Base-by-base conservation (phyloP, 2,888 invertebrate species). In the Protula sp. region DNA sequence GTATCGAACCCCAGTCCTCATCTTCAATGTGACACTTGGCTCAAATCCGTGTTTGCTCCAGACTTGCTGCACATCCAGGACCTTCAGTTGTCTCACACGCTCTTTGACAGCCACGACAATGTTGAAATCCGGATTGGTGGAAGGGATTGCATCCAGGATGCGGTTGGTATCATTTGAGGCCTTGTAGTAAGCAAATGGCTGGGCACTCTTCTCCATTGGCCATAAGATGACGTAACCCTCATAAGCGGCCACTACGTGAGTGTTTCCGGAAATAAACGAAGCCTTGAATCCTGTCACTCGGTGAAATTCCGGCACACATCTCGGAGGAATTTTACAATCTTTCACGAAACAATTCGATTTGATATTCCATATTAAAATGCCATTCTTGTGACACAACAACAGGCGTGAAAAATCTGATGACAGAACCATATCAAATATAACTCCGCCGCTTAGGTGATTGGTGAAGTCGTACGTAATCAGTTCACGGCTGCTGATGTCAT, bases 161-260 rank as follows among this genome's bases (percentile, higher is more conserved):
- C 24, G 27, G 4, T 4, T 1, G 30, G 38, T 24, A 30, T 24
- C 9, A 54, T 54, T 24, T 30, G 30, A n/a, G 52, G 22, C 2
- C 47, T 27, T 3, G 47, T 47, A 1, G 47, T 30, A 9, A 48
- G 54, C 3, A 28, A 26, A 5, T 30, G 29, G 9, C 19, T 22
- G 14, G 38, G 47, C 26, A 27, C 22, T 14, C 47, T 9, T 3
- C 31, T 28, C 29, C 28, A 30, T 26, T n/a, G n/a, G n/a, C 58
- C 58, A 58, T 5, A 54, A 22, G 30, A 58, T 54, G 28, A 58
- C 30, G 26, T 54, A 47, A 9, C 19, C 22, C n/a, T 58, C 58
- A 58, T 58, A 58, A 3, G 54, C 47, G 30, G 31, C 30, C 14
- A 58, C n/a, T 1, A 58, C 27, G 2, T 53, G 48, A 1, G 31